Evolutionary conservation across 2,888 invertebrate species (phyloP), one percentile per base, ranked within the genome.

Genomic region (Stenodema calcarata): DNA sequence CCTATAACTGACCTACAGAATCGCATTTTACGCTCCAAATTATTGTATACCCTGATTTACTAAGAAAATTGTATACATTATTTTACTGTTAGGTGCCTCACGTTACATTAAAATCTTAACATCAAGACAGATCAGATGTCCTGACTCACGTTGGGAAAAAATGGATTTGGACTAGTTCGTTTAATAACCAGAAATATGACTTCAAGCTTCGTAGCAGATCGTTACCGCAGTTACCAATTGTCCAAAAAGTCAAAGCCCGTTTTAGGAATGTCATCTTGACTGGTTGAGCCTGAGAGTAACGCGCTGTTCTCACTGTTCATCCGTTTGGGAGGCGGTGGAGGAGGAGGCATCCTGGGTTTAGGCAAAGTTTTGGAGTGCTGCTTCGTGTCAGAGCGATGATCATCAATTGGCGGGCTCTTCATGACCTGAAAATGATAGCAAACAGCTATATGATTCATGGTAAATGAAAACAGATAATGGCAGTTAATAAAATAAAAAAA

Each of bases 161-260:
- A 35, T 35, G 2, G 47, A 47, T 12, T n/a, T 47, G 23, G 62
- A 62, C 62, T 62, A 62, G 62, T 62, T 62, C 18, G 23, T 50
- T 50, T 62, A 62, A 23, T 62, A 62, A 62, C 18, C 23, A 7
- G 9, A 62, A 0, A 23, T 23, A 62, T 47, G 62, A 62, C 9
- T 4, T 18, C 4, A 79, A 7, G 30, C 35, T 41, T 79, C 62
- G 14, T 9, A 18, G 6, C 23, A 6, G 6, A 16, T 4, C 62
- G 16, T 35, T n/a, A 41, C 16, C 11, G 42, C 35, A 42, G 41
- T 91, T 92, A 93, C 93, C 93, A 93, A 89, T 93, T 92, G 89
- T 93, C 93, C 78, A 93, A 91, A 90, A 93, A 93, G 89, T 93
- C 93, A 89, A 93, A 93, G 78, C 93, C 93, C 88, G 92, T 92